Evolutionary conservation across 2,797 vertebrate species (phyloP), one percentile per base, ranked within the genome.

Genomic region (Rhinoraja longicauda): DNA sequence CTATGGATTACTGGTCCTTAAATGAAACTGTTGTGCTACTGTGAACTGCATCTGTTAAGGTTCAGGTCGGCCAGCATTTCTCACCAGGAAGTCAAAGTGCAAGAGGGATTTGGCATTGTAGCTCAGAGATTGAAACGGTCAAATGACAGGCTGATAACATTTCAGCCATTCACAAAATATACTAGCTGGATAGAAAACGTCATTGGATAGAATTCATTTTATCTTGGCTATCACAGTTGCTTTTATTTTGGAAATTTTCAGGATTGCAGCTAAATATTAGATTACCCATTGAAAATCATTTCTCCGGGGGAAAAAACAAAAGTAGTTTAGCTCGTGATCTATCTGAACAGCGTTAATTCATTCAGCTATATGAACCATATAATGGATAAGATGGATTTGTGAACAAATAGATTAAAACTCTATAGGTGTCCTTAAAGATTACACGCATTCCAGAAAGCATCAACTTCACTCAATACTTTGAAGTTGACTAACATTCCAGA

Each of bases 381-480:
- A 64, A 67, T 67, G 84, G n/a, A 73, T 75, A 73, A 92, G 39
- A 70, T 75, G 70, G 39, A 73, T 72, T 53, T 92, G 75, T 45
- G 88, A 91, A 91, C 67, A 67, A 90, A 88, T 88, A 53, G 90
- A 92, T 92, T 92, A 92, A 92, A 92, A 92, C 70, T 92, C 90
- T 92, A 92, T 75, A 92, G 90, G 70, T 92, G 53, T 92, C 90
- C 24, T 75, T 75, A 92, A 92, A 92, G 90, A 75, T 92, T 92
- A 92, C 70, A 92, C 92, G 90, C 90, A 92, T 92, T 75, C 90
- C 70, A 92, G 90, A 91, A 91, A 91, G 75, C 90, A 75, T 92
- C 90, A 92, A 92, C 67, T 73, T 53, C 90, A 73, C 53, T 92
- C 90, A 92, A 92, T 92, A 75, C 90, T 92, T 92, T 92, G 90